phyloP scores from a whole-genome alignment of 2,797 vertebrate genomes.

The Pangasius macronema region DNA sequence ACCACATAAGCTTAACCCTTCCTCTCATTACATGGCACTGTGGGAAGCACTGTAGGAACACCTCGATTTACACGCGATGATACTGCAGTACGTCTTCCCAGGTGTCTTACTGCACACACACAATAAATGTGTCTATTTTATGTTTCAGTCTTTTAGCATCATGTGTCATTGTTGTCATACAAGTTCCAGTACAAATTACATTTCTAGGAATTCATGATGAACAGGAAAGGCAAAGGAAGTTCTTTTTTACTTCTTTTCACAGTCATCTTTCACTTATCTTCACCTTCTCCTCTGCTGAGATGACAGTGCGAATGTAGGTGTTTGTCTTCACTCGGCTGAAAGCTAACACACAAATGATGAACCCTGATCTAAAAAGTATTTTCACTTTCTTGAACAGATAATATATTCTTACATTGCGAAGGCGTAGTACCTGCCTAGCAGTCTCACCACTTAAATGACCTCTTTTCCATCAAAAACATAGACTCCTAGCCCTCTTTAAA shows the following conservation, averaged over 20 bases:
- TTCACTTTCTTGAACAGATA: constrained; percentile 9
- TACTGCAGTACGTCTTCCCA: not conserved
- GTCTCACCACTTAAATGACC: constrained; percentile 54
- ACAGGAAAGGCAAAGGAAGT: not conserved
- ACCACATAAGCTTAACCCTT: constrained; percentile 50
- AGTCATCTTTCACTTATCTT: not conserved
- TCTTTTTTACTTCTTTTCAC: not conserved
- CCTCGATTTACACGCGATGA: not conserved
- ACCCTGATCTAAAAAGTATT: constrained; percentile 36
- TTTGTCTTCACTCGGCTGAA: too few relatives aligned
- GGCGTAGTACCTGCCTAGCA: constrained; percentile 18
- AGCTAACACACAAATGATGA: not conserved
- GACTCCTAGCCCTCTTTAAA: constrained; percentile 66
- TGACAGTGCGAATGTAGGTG: not conserved
- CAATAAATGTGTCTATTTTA: not conserved
- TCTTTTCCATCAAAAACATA: constrained; percentile 61
- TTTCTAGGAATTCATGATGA: not conserved
- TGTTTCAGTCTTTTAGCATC: not conserved
- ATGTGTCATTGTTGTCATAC: not conserved
- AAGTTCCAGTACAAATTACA: not conserved
- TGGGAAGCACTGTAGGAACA: constrained; percentile 14
- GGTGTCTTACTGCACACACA: not conserved
- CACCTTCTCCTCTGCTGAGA: not conserved
- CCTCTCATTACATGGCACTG: constrained; percentile 27
- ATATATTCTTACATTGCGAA: constrained; percentile 36